Percentiles rank a stretch among this genome's conserved stretches.
Conservation (phyloP, 2,797 vertebrate genomes). For the Mormyrops attenuatus region DNA sequence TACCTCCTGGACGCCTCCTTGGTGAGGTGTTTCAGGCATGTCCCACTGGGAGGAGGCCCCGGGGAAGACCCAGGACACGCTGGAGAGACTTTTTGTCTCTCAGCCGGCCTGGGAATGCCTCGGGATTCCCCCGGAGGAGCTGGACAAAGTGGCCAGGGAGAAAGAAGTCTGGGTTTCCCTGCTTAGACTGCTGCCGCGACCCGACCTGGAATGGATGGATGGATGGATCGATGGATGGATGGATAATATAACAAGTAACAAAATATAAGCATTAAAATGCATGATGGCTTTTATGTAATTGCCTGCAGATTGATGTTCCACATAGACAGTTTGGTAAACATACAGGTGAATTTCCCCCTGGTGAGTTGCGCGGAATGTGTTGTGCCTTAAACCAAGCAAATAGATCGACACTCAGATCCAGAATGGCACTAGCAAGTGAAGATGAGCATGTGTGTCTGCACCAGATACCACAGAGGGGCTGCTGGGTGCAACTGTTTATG, state of each 20-base stretch:
- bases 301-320: background rate
- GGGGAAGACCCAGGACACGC: no score
- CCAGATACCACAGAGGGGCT: background rate
- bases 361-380: background rate
- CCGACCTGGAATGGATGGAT: no score
- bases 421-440: background rate
- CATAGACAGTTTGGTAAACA: background rate
- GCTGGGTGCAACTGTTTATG: slow-evolving; percentile 46
- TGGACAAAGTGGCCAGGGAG: no score
- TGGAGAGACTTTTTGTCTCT: no score
- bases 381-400: background rate
- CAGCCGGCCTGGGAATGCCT: no score
- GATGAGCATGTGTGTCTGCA: background rate
- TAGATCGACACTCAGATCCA: background rate
- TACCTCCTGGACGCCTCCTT: no score
- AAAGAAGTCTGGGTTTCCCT: no score
- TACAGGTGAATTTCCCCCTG: background rate
- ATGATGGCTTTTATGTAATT: background rate
- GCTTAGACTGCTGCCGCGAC: no score
- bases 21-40: no score
- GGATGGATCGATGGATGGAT: no score
- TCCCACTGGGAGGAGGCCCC: no score
- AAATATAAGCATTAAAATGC: background rate
- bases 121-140: no score
- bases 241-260: background rate